Evolutionary conservation across 2,113 vertebrate genomes (phyloP).

Genomic region (Ciconia maguari): DNA sequence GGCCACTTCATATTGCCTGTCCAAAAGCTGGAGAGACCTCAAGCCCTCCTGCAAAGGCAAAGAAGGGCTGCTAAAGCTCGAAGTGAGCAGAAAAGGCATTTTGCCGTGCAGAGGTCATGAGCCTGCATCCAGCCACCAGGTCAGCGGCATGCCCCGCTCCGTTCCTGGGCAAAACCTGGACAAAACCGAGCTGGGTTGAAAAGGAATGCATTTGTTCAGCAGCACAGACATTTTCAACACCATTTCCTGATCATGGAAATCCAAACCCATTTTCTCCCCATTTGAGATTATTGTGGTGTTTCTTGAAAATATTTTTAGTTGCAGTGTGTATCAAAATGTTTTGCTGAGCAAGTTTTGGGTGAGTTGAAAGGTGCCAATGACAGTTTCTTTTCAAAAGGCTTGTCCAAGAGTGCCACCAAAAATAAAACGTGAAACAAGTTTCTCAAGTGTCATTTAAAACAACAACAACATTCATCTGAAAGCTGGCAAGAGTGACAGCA

Average conservation of each 20-base stretch:
- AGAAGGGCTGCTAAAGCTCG: not conserved
- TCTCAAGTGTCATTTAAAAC: conserved; percentile 37
- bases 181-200: not conserved
- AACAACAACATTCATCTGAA: conserved; percentile 1
- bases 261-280: not conserved
- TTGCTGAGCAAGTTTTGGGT: conserved; percentile 5
- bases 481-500: conserved; percentile 5
- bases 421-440: conserved; percentile 41
- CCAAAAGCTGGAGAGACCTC: not conserved
- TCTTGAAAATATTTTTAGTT: conserved; percentile 39
- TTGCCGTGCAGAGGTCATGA: not conserved
- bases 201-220: not conserved
- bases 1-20: not conserved
- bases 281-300: not conserved
- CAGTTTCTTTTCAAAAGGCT: conserved; percentile 18
- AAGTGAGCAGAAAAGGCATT: not conserved
- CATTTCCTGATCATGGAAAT: conserved; percentile 10
- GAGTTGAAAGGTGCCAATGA: conserved; percentile 45
- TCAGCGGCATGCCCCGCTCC: not conserved
- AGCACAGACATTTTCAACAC: not conserved
- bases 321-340: not conserved
- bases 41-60: not conserved
- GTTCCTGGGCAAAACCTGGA: not conserved
- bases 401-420: conserved; percentile 48
- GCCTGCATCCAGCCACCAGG: not conserved